A percentile compares a stretch with the other conserved stretches of the same genome.
Conservation (phyloP, 2,113 vertebrate genomes). For the Urocitellus parryii region DNA sequence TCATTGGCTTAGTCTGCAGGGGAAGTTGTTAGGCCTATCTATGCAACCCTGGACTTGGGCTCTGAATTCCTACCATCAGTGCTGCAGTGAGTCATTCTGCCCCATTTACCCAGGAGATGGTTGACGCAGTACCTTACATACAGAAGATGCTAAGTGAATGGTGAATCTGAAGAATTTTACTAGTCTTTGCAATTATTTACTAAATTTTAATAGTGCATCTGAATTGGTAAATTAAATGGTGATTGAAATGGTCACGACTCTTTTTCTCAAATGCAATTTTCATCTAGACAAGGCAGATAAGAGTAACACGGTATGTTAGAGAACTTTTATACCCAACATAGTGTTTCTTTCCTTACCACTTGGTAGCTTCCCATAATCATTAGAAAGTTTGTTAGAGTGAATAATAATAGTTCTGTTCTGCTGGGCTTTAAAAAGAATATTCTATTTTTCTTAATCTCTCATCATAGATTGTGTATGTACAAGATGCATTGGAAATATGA, state of each 20-base stretch:
- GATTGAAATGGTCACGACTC: neutral
- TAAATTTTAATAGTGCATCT: neutral
- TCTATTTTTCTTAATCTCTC: neutral
- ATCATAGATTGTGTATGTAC: neutral
- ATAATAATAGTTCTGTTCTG: neutral
- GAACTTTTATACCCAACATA: neutral
- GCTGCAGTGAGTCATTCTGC: neutral
- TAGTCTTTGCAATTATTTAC: neutral
- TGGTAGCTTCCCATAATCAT: conserved; percentile 24
- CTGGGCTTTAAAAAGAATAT: neutral
- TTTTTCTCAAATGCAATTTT: conserved; percentile 6
- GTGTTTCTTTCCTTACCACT: neutral
- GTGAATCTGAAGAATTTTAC: neutral
- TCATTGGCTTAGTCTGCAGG: neutral
- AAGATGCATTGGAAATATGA: neutral
- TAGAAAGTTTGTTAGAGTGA: neutral
- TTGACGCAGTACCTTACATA: neutral
- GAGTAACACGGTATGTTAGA: neutral
- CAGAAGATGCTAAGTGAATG: neutral
- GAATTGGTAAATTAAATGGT: neutral
- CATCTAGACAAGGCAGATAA: neutral
- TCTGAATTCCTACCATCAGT: neutral
- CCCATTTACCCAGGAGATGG: neutral
- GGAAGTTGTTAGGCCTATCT: neutral
- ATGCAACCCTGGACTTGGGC: neutral